Conservation (phyloP, 2,888 invertebrate species). For the Iselma pallidipennis region DNA sequence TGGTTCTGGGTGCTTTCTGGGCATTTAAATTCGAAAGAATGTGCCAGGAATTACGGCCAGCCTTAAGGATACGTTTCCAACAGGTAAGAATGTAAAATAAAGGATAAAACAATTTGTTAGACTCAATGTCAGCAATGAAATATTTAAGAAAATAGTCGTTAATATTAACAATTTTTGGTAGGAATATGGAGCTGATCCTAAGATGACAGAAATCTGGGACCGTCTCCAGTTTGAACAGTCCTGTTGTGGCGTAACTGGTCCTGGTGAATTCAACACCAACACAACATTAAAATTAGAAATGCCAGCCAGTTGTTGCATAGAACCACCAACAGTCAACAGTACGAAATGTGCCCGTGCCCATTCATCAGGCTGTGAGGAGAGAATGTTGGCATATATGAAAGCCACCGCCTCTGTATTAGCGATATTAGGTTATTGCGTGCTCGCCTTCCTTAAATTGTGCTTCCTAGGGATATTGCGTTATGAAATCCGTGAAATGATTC, state of each 20-base stretch:
- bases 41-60: conserved; percentile 73
- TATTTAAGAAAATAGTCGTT: background rate
- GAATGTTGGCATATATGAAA: conserved; percentile 73
- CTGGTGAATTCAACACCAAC: conserved; percentile 57
- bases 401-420: conserved; percentile 81
- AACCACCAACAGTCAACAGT: conserved; percentile 37
- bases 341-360: conserved; percentile 52
- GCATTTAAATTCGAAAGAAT: conserved; percentile 64
- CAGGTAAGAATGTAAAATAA: too few species aligned
- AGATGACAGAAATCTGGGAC: conserved; percentile 79
- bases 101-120: background rate
- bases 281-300: conserved; percentile 43
- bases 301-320: conserved; percentile 48
- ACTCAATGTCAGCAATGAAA: background rate
- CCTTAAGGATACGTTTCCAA: conserved; percentile 60
- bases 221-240: conserved; percentile 72
- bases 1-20: conserved; percentile 83
- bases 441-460: conserved; percentile 86
- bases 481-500: conserved; percentile 90
- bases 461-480: conserved; percentile 85
- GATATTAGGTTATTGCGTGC: conserved; percentile 80
- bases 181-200: conserved; percentile 73
- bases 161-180: conserved; percentile 55
- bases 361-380: conserved; percentile 70
- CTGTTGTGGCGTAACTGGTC: conserved; percentile 73